These are phyloP conservation scores for Bombyx mandarina DNA, from an alignment of 1,140 invertebrate genomes.

Conservation along the genomic window DNA sequence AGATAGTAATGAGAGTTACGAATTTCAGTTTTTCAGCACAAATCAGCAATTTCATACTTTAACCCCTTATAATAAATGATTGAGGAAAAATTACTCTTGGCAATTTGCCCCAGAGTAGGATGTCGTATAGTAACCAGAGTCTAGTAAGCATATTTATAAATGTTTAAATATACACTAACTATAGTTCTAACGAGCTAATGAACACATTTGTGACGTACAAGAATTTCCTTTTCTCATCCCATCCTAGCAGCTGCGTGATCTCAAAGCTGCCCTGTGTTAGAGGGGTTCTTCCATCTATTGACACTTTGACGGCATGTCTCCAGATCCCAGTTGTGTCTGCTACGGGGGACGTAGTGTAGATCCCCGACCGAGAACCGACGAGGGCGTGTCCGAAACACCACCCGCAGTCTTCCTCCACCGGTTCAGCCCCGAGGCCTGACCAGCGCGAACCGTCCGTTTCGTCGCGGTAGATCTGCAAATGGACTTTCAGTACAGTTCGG, in stretches of 20 bases:
- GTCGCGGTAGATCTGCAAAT: constrained; percentile 47
- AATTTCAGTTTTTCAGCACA: too few relatives aligned
- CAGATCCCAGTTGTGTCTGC: constrained; percentile 34
- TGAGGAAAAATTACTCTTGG: too few relatives aligned
- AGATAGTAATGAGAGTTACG: too few relatives aligned
- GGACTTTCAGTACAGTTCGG: too few relatives aligned
- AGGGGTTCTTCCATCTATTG: constrained; percentile 38
- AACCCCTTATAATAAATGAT: too few relatives aligned
- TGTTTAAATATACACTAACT: too few relatives aligned
- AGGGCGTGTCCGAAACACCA: constrained; percentile 51
- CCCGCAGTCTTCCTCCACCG: constrained; percentile 48
- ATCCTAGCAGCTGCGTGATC: constrained; percentile 76
- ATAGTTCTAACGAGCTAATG: too few relatives aligned
- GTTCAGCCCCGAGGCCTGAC: constrained; percentile 57
- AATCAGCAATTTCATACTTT: too few relatives aligned
- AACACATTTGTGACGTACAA: constrained; percentile 69
- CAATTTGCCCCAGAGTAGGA: too few relatives aligned
- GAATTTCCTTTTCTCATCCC: constrained; percentile 74
- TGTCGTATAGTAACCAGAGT: too few relatives aligned
- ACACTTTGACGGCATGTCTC: constrained; percentile 45
- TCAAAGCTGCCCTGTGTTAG: constrained; percentile 78
- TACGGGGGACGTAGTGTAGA: constrained; percentile 46
- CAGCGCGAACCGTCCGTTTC: constrained; percentile 52
- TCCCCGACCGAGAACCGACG: constrained; percentile 28
- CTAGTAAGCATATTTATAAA: too few relatives aligned